Base-by-base conservation (phyloP, 1,140 invertebrate species). In the Ips typographus region DNA sequence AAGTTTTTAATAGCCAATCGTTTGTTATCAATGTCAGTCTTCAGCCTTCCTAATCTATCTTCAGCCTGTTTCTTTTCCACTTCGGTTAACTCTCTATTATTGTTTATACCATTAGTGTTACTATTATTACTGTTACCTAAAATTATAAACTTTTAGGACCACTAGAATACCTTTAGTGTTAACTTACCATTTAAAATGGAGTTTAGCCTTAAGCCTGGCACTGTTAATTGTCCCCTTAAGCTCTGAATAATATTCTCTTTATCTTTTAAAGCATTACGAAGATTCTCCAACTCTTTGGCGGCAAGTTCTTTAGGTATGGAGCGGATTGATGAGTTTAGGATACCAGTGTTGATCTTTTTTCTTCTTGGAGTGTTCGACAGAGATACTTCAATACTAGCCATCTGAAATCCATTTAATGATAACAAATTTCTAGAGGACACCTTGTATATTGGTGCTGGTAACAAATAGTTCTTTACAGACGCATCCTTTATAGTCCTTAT, bases 341-440 rank as follows among this genome's bases (percentile, higher is more conserved):
- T 74, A 47, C 74, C 72, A 0, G 73, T 75, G 57, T 62, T 67
- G 36, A 84, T 74, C 72, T 84, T 87, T 73, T 84, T 86, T 80
- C 77, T 84, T 78, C 85, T 84, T 52, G 85, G 86, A 38, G 88
- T 88, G 37, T 84, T 86, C 6, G 87, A 90, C 66, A 94, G 80
- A 0, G 91, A 94, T 53, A 93, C 91, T 78, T 93, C 91, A 71
- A 94, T 93, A 72, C 87, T 92, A 41, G 91, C 91, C 91, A 94
- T 94, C 91, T 93, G 77, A 39, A 83, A 82, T 39, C 64, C 63
- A 55, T 55, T 40, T 22, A 42, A 5, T n/a, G 2, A 40, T 41
- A 41, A 40, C 39, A 3, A 7, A 3, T 55, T 55, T 55, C 44
- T 47, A 47, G 4, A n/a, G 44, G 44, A 47, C n/a, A n/a, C 37